A percentile compares a stretch with the other conserved stretches of the same genome.
Conservation (phyloP, 2,113 vertebrate species). For the Cyprinodon tularosa region DNA sequence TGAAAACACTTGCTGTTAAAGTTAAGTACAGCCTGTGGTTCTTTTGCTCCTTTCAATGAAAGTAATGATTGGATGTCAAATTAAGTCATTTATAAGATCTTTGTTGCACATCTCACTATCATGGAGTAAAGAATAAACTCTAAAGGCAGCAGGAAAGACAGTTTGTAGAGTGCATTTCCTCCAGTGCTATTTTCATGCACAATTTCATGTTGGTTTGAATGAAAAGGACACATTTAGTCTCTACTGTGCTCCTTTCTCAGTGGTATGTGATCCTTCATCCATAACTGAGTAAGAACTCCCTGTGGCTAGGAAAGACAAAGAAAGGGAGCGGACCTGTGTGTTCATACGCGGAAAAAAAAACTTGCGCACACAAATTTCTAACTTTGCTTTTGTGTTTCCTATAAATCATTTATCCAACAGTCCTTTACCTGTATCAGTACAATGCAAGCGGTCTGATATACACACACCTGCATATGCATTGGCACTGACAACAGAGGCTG, state of each 20-base stretch:
- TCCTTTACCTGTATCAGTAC: conserved; percentile 61
- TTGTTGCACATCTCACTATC: too few relatives aligned
- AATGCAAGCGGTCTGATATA: conserved; percentile 59
- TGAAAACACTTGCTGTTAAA: neutral
- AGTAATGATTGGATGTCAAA: too few relatives aligned
- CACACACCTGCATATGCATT: neutral
- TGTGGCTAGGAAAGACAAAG: conserved; percentile 4
- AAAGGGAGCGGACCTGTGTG: conserved; percentile 42
- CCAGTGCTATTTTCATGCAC: conserved; percentile 12
- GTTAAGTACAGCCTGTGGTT: neutral
- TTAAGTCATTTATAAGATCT: neutral
- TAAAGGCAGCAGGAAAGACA: neutral
- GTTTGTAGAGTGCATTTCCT: neutral
- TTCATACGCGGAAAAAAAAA: conserved; percentile 25
- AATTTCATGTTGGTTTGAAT: conserved; percentile 21
- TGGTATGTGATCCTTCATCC: conserved; percentile 56
- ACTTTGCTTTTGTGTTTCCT: conserved; percentile 46
- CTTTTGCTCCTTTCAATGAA: neutral
- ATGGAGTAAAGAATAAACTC: too few relatives aligned
- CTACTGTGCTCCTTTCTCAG: conserved; percentile 19
- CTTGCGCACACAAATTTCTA: conserved; percentile 24
- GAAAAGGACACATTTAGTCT: conserved; percentile 32
- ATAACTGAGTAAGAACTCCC: conserved; percentile 36
- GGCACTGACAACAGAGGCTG: conserved; percentile 34
- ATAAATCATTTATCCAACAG: conserved; percentile 48